A percentile compares a stretch with the other conserved stretches of the same genome.
phyloP scores from a whole-genome alignment of 2,888 invertebrate genomes.

The Oconnorella tubifera region DNA sequence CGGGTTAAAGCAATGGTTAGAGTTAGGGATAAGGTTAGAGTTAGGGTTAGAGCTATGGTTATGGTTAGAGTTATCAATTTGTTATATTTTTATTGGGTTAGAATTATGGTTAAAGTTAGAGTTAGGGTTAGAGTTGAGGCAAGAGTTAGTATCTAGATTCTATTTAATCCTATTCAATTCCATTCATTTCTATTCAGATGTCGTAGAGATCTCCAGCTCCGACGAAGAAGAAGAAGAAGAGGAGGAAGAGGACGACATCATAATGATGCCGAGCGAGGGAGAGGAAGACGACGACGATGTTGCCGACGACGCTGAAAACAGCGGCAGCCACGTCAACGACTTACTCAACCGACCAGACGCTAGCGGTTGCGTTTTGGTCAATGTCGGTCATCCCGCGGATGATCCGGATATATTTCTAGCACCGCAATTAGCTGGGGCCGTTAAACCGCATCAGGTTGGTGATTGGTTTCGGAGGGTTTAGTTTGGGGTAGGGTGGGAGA shows the following conservation, averaged over 20 bases:
- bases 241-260: conserved; percentile 51
- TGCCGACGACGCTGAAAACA: conserved; percentile 83
- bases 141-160: too few species aligned
- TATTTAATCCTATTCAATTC: too few species aligned
- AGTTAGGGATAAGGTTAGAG: too few species aligned
- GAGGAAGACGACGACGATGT: conserved; percentile 59
- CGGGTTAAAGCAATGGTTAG: too few species aligned
- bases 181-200: conserved; percentile 33
- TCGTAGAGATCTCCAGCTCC: conserved; percentile 40
- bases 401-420: conserved; percentile 89
- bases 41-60: too few species aligned
- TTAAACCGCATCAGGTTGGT: conserved; percentile 97
- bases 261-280: conserved; percentile 29
- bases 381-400: conserved; percentile 84
- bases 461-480: too few species aligned
- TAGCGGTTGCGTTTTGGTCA: conserved; percentile 84
- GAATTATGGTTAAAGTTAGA: too few species aligned
- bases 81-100: too few species aligned
- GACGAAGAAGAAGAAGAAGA: conserved; percentile 69
- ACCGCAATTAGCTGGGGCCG: conserved; percentile 78
- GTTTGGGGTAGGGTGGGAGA: too few species aligned
- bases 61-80: too few species aligned
- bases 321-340: conserved; percentile 85
- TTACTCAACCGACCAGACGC: conserved; percentile 84
- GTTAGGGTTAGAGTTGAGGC: too few species aligned